Evolutionary conservation across 1,140 invertebrate species (phyloP), one percentile per base, ranked within the genome.

Genomic region (Ips nitidus): DNA sequence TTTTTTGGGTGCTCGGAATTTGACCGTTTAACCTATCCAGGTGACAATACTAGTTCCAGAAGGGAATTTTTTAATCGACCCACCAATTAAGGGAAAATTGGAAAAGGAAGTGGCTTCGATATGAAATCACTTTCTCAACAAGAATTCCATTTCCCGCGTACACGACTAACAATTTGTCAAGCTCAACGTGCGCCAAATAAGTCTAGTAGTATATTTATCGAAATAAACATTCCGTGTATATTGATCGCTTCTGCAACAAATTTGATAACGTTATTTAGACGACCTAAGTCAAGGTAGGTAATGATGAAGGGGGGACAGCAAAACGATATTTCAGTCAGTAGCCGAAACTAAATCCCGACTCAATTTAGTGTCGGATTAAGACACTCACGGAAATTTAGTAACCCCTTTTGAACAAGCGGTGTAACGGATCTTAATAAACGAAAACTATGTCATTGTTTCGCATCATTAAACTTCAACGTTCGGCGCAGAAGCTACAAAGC

Each of bases 401-500:
- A 78, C 79, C 78, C 78, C 76, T 77, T 75, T 78, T 71, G 78
- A 79, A 79, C 77, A 79, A 78, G 73, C 75, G 74, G 74, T 77
- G 76, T 79, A 77, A 79, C 78, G 77, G 79, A 79, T 80, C 78
- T 79, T 79, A 79, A 80, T 80, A 79, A 80, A 80, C 79, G 78
- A 79, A 79, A 77, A 79, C 79, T 79, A 79, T 79, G 77, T 80
- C 79, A 80, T 80, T 80, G 76, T 80, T 76, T 77, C 79, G 77
- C 72, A 73, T 76, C 78, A 80, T 80, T 80, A 78, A 80, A 79
- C 77, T 73, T 71, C 68, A 79, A 76, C 76, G 74, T 72, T 78
- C 65, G 70, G 75, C 75, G 74, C 74, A 66, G 74, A 73, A 73
- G 73, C 75, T 75, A 73, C 71, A 74, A 70, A 78, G 77, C 75